Percentiles rank a stretch among this genome's conserved stretches.
phyloP scores from a whole-genome alignment of 1,140 invertebrate genomes.

The Lysiphlebus fabarum region DNA sequence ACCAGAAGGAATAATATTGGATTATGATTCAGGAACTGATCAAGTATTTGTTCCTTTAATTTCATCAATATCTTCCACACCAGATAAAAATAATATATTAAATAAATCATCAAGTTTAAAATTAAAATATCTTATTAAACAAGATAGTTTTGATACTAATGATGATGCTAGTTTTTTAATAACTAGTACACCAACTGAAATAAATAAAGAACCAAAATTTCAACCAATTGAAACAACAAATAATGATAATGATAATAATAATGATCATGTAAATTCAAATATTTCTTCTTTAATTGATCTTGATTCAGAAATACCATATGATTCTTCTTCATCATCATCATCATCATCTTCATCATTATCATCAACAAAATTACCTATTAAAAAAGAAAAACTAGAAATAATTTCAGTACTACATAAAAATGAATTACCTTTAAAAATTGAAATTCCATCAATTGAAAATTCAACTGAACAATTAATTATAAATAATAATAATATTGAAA shows the following conservation, averaged over 20 bases:
- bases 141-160: slow-evolving; percentile 16
- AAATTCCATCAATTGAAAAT: background rate
- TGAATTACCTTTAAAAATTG: background rate
- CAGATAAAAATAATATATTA: background rate
- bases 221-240: too few species aligned
- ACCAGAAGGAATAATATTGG: slow-evolving; percentile 13
- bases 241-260: too few species aligned
- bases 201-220: background rate
- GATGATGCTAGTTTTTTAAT: slow-evolving; percentile 16
- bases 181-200: slow-evolving; percentile 20
- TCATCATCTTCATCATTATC: too few species aligned
- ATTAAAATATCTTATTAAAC: slow-evolving; percentile 23
- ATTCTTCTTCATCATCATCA: too few species aligned
- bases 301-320: background rate
- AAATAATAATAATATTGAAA: background rate
- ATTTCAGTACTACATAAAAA: background rate
- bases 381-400: background rate
- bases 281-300: slow-evolving; percentile 12
- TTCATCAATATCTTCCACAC: slow-evolving; percentile 3
- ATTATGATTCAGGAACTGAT: background rate
- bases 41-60: slow-evolving; percentile 1
- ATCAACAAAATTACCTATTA: background rate
- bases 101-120: slow-evolving; percentile 16
- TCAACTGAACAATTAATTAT: background rate
- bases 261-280: background rate